Conservation (phyloP, 2,888 invertebrate species). For the Volucella bombylans region DNA sequence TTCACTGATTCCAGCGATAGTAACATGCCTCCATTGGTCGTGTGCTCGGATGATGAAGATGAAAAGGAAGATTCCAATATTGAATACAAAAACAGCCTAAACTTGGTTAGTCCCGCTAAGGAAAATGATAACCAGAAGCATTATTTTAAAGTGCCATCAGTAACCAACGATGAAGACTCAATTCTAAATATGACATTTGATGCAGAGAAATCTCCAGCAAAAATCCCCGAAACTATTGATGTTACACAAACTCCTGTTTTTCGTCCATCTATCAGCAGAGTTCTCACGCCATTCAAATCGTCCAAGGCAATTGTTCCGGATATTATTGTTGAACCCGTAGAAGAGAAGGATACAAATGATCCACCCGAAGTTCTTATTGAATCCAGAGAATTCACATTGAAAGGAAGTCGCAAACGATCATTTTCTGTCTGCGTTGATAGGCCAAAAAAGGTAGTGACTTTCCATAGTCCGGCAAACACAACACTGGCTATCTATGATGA, state of each 20-base stretch:
- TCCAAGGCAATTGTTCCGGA: conserved; percentile 37
- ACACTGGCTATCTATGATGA: conserved; percentile 75
- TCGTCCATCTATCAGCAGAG: conserved; percentile 67
- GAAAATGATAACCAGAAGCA: conserved; percentile 1
- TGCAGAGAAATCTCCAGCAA: conserved; percentile 27
- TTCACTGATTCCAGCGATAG: conserved; percentile 3
- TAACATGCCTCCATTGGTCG: conserved; percentile 77
- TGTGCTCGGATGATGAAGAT: conserved; percentile 74
- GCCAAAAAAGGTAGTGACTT: conserved; percentile 76
- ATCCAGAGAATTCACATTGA: conserved; percentile 65
- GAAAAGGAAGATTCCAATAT: conserved; percentile 4
- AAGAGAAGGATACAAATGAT: conserved; percentile 1
- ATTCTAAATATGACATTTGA: conserved; percentile 28
- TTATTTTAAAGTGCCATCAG: not conserved
- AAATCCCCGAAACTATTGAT: conserved; percentile 41
- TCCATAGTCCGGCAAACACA: conserved; percentile 78
- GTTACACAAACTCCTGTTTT: conserved; percentile 17
- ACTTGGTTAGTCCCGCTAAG: not conserved
- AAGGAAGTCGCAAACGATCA: conserved; percentile 78
- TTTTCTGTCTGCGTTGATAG: conserved; percentile 75
- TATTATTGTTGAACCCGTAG: conserved; percentile 36
- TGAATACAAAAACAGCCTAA: not conserved
- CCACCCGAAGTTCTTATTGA: conserved; percentile 50
- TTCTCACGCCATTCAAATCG: conserved; percentile 76
- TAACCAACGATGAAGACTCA: conserved; percentile 44